Evolutionary conservation across 2,888 invertebrate genomes (phyloP), one percentile per base, ranked within the genome.

Genomic region (Spilarctia lutea): DNA sequence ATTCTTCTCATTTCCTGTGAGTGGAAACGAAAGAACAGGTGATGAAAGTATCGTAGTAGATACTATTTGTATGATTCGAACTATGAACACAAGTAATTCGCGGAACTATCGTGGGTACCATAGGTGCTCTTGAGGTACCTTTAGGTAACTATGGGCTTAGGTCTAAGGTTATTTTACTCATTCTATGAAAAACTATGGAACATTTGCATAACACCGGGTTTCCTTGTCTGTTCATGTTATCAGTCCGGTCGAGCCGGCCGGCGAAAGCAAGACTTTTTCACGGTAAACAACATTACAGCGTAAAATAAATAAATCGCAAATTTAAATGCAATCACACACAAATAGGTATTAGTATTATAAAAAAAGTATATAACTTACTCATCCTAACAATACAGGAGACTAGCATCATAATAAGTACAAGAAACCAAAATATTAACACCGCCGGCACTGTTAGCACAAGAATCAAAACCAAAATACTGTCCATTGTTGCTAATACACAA

Each of bases 371-470:
- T 39, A 52, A 86, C 85, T 86, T 35, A 85, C 85, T 67, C 2
- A 82, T 74, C 85, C 84, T 82, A 2, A 79, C 24, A 45, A 77
- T 2, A 16, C 75, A 70, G 11, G 74, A 73, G 24, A 80, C 70
- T 10, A 77, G 11, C 13, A 67, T 68, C 65, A 79, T 73, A 3
- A 60, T 13, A 10, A 77, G 18, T n/a, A 81, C 11, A 39, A 83
- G 77, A 11, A 80, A 0, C 3, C 84, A 11, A 10, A 85, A 74
- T 66, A 85, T 56, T 2, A 66, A 60, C 2, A 81, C 3, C 0
- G 86, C 87, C 0, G 85, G 85, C 16, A 85, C 33, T 24, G 87
- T 79, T 56, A 82, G 35, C n/a, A 86, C 27, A 30, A 82, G 24
- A 35, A 78, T 70, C 11, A 85, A 13, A 8, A 71, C 3, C 7